Evolutionary conservation across 2,797 vertebrate genomes (phyloP).

Genomic region (Acridotheres tristis): DNA sequence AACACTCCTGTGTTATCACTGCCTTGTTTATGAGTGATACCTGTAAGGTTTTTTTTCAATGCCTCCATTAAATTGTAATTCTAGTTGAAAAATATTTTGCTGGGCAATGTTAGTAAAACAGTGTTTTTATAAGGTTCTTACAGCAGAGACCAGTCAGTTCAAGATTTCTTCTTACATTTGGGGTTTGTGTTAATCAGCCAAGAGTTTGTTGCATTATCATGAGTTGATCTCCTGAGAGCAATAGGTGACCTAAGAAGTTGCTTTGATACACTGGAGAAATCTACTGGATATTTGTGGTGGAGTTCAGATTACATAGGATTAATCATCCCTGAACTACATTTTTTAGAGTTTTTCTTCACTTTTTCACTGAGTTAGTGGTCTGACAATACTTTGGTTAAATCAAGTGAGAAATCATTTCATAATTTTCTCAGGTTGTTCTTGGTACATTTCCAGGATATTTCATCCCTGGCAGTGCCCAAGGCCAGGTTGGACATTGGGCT

Average conservation of each 20-base stretch:
- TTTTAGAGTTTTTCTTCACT: background rate
- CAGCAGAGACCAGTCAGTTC: no score
- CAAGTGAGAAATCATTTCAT: background rate
- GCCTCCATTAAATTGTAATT: background rate
- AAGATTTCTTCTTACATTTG: background rate
- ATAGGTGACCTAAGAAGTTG: background rate
- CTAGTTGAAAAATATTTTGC: background rate
- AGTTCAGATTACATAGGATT: background rate
- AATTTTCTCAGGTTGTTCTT: background rate
- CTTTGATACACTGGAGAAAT: background rate
- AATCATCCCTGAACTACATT: background rate
- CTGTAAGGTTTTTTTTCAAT: background rate
- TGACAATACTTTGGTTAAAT: background rate
- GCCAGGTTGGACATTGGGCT: rapidly evolving
- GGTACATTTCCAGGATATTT: background rate
- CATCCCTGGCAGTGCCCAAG: background rate
- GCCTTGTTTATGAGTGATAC: background rate
- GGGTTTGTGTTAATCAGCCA: background rate
- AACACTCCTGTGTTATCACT: background rate
- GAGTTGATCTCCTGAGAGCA: background rate
- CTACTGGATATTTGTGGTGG: background rate
- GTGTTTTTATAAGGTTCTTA: background rate
- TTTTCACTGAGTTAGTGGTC: background rate
- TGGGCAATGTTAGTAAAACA: background rate
- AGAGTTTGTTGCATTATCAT: background rate